Base-by-base conservation (phyloP, 2,113 vertebrate species). In the Struthio camelus region DNA sequence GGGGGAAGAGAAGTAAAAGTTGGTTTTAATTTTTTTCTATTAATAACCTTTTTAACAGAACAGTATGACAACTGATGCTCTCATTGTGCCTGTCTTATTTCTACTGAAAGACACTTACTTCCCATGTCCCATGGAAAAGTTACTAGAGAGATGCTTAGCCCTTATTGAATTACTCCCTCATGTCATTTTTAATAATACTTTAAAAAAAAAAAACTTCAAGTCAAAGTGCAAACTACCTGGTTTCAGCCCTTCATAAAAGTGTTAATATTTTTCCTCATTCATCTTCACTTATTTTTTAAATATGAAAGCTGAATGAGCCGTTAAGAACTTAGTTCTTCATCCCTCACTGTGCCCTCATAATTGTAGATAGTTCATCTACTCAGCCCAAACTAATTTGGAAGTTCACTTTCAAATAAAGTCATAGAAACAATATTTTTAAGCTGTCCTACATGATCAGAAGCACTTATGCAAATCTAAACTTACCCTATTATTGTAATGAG, bases 211-310 rank as follows among this genome's bases (percentile, higher is more conserved):
- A 36, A 75, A 17, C 62, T 94, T 96, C 80, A 96, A 96, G 91
- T 94, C 82, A 96, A 96, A 96, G 94, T 94, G 95, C 95, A 97
- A 95, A 84, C 79, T 34, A 93, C 78, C 90, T 95, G 80, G 5
- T 95, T 96, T 94, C 87, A 96, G 95, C 87, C 94, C 87, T 96
- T 97, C 93, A 93, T 91, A 65, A 94, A 93, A 84, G 40, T 71
- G 27, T 82, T 82, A 70, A 15, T 83, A 66, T 91, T 95, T 93
- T 95, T 91, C 53, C 82, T 94, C 88, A 96, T 94, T 89, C 80
- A 92, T 86, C 85, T 95, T 94, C 58, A 70, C 40, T 81, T 95
- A 76, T 89, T 91, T 96, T 96, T 96, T 69, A 95, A 93, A 90
- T 76, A 86, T 23, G 80, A 86, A 96, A 91, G 50, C 69, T 96